Conservation (phyloP, 2,113 vertebrate species). For the Pangasianodon gigas region DNA sequence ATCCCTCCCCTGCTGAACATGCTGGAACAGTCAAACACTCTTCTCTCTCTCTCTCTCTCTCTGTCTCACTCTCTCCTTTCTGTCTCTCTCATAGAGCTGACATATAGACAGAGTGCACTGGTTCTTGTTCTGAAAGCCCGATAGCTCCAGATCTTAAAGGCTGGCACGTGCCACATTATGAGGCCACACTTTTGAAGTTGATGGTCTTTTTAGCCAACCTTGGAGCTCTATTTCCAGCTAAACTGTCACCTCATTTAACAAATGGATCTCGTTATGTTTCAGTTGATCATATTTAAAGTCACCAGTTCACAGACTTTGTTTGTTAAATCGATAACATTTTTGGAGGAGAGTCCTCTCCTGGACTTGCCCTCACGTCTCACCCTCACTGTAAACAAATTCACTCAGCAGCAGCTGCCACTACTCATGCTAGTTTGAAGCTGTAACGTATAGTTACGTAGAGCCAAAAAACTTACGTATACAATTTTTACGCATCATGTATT, state of each 20-base stretch:
- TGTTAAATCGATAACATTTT: too few species aligned
- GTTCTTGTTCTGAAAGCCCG: not conserved
- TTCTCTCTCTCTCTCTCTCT: constrained; percentile 23
- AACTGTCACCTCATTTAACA: too few species aligned
- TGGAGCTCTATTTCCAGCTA: not conserved
- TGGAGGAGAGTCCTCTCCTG: not conserved
- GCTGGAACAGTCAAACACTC: constrained; percentile 34
- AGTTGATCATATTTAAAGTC: not conserved
- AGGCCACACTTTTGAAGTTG: not conserved
- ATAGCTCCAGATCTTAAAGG: not conserved
- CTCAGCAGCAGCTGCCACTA: not conserved
- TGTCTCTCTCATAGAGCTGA: not conserved
- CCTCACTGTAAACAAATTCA: not conserved
- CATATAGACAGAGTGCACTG: not conserved
- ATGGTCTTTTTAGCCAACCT: not conserved
- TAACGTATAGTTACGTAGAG: not conserved
- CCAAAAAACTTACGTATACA: not conserved
- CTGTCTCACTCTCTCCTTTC: not conserved
- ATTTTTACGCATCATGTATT: too few species aligned
- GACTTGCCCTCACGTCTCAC: too few species aligned
- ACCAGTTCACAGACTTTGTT: not conserved
- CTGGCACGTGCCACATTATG: not conserved
- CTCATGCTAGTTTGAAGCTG: not conserved
- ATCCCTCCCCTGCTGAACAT: constrained; percentile 50
- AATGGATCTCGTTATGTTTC: too few species aligned